These are phyloP conservation scores for Drymodes brunneopygia DNA, from an alignment of 2,113 vertebrate species.

Conservation along the genomic window DNA sequence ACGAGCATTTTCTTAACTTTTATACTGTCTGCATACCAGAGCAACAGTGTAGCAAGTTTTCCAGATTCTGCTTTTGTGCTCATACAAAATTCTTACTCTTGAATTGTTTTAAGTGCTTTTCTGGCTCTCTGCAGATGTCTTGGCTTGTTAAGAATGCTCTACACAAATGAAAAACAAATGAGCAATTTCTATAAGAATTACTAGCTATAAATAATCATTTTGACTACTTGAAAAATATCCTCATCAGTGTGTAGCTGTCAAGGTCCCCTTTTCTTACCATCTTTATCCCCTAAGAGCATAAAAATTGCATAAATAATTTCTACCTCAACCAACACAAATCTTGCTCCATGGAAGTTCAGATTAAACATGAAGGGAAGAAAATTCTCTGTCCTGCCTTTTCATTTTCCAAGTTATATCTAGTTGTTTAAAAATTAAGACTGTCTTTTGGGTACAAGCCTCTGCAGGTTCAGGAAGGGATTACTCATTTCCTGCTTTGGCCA, in stretches of 20 bases:
- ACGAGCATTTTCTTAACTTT: neutral
- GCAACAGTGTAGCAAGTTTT: neutral
- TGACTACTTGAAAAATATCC: neutral
- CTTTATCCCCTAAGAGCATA: neutral
- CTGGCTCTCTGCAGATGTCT: neutral
- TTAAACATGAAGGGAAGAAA: neutral
- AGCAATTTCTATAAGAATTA: neutral
- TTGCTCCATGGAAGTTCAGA: neutral
- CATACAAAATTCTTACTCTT: neutral
- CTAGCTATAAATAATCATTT: neutral
- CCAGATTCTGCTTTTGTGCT: neutral
- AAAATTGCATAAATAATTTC: neutral
- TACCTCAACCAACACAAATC: neutral
- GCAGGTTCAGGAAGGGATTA: neutral
- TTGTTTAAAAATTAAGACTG: neutral
- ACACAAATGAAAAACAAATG: neutral
- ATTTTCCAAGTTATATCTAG: neutral
- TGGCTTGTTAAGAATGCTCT: neutral
- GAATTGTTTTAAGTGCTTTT: neutral
- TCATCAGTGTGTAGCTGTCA: neutral
- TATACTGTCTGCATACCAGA: neutral
- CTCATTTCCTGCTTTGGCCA: neutral
- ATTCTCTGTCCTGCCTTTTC: neutral
- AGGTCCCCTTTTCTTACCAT: accelerated
- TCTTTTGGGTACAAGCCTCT: neutral